Evolutionary conservation across 1,140 invertebrate species (phyloP), one percentile per base, ranked within the genome.

Genomic region (Brachionus asplanchnoidis): DNA sequence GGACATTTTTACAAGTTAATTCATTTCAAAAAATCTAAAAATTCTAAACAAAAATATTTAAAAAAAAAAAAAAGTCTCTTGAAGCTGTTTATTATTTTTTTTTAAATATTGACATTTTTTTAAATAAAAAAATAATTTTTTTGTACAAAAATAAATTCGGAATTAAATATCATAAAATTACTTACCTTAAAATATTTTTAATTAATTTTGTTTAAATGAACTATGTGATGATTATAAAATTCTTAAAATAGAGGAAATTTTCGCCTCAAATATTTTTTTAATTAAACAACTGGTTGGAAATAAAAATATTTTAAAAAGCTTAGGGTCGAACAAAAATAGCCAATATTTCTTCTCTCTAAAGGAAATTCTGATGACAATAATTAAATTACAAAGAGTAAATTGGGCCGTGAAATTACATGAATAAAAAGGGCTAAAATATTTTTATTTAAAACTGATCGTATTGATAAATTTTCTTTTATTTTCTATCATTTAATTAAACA

Each of bases 401-500:
- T 20, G 53, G 20, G 53, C 53, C 53, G 53, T 68, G 66, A 68
- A 68, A 68, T 68, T 28, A 68, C 66, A 68, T 68, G 32, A 68
- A 40, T 68, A 32, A 68, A 68, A 60, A 23, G 4, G 53, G n/a
- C 53, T 9, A 60, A 60, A 60, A 20, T 60, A 68, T 68, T 68
- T 14, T 40, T 32, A 68, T 68, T 68, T 68, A 36, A 1, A 68
- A 40, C 26, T 40, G 26, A 68, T 68, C 32, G 7, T 68, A 32
- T 40, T 68, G n/a, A 68, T 28, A 68, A 32, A 32, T 68, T 17
- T 40, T 32, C 66, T 40, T 14, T 28, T 68, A n/a, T 66, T 66
- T 66, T 23, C 60, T 68, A 68, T 68, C 11, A 68, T 68, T 68
- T 28, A 68, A 68, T 68, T 68, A 68, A n/a, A 68, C 32, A 68